These are phyloP conservation scores for Falco berigora DNA, from an alignment of 2,797 vertebrate species.

Conservation along the genomic window DNA sequence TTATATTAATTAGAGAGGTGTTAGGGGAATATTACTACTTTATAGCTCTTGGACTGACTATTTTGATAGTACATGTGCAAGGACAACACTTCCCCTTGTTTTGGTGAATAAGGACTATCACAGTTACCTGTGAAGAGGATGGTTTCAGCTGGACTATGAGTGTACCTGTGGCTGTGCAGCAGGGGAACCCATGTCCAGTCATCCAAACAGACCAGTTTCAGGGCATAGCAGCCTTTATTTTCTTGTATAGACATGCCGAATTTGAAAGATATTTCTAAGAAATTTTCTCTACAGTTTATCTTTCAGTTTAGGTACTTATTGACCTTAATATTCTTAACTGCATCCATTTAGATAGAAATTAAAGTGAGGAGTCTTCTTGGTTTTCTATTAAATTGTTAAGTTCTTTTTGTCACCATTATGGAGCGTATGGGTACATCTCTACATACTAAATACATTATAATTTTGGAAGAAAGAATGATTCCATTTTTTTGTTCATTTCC, in stretches of 20 bases:
- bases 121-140: neutral
- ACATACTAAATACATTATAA: neutral
- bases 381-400: neutral
- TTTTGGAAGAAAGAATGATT: neutral
- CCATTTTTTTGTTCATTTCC: neutral
- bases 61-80: neutral
- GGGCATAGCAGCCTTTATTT: neutral
- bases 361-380: neutral
- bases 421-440: neutral
- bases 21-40: neutral
- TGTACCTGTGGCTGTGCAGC: neutral
- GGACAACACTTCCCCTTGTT: neutral
- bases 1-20: constrained; percentile 17
- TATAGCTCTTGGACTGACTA: neutral
- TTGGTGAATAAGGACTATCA: neutral
- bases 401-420: neutral
- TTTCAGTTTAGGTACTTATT: neutral
- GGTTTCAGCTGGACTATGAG: neutral
- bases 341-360: neutral
- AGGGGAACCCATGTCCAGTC: neutral
- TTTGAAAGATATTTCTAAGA: neutral
- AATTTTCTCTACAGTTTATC: neutral
- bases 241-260: neutral
- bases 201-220: neutral
- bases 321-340: neutral